A percentile compares a stretch with the other conserved stretches of the same genome.
phyloP scores from a whole-genome alignment of 2,888 invertebrate genomes.

The Lamproptera curius region DNA sequence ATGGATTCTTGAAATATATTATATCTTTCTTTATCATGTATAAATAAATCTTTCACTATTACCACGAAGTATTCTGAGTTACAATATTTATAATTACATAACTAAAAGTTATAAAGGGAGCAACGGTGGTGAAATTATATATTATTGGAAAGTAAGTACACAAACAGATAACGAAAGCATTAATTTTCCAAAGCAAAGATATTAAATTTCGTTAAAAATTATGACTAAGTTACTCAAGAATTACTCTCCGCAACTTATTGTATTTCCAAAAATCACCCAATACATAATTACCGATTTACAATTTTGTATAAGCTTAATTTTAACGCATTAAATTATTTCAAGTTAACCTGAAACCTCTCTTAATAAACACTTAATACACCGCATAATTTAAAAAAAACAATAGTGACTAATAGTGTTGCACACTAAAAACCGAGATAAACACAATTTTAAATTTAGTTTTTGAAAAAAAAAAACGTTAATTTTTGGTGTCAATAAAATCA shows the following conservation, averaged over 20 bases:
- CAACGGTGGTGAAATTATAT: slow-evolving; percentile 3
- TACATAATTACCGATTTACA: slow-evolving; percentile 1
- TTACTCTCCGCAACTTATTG: slow-evolving; percentile 16
- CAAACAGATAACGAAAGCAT: slow-evolving; percentile 3
- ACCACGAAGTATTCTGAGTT: slow-evolving; percentile 5
- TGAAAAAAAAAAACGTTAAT: slow-evolving; percentile 26
- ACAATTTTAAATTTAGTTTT: slow-evolving; percentile 28
- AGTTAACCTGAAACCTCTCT: slow-evolving; percentile 7
- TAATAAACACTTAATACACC: slow-evolving; percentile 17
- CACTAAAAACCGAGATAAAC: slow-evolving; percentile 31
- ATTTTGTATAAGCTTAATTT: neutral
- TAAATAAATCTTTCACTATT: slow-evolving; percentile 39
- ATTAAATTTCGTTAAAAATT: slow-evolving; percentile 5
- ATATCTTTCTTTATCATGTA: slow-evolving; percentile 43
- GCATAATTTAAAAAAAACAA: slow-evolving; percentile 16
- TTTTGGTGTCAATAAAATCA: slow-evolving; percentile 34
- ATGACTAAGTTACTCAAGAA: too few relatives aligned
- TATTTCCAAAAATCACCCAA: too few relatives aligned
- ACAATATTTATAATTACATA: neutral
- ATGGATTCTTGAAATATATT: slow-evolving; percentile 49
- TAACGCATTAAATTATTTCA: neutral
- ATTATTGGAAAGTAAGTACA: slow-evolving; percentile 16
- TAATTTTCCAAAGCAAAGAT: slow-evolving; percentile 4
- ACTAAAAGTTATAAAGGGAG: neutral
- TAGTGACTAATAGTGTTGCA: slow-evolving; percentile 32